A percentile compares a stretch with the other conserved stretches of the same genome.
These are phyloP conservation scores for Lagria hirta DNA, from an alignment of 2,888 invertebrate species.

Conservation along the genomic window DNA sequence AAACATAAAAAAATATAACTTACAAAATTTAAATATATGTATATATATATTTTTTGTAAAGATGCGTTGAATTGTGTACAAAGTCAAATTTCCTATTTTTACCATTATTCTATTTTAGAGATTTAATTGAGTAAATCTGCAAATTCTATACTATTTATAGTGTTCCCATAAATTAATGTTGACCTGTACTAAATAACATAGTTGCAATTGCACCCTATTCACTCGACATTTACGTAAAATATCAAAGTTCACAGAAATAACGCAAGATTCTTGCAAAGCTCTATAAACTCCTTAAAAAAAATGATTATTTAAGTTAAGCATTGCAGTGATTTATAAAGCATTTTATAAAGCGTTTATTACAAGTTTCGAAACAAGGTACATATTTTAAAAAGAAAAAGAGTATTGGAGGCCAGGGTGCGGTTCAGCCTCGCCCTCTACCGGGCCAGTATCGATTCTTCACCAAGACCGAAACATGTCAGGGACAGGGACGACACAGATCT, in stretches of 20 bases:
- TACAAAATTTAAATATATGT: too few relatives aligned
- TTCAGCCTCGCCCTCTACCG: constrained; percentile 45
- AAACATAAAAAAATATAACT: too few relatives aligned
- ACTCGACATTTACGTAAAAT: not conserved
- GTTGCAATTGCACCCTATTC: too few relatives aligned
- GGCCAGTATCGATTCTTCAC: constrained; percentile 40
- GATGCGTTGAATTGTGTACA: too few relatives aligned
- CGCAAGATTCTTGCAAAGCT: not conserved
- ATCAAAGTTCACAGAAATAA: not conserved
- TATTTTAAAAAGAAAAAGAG: constrained; percentile 16
- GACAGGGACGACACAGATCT: constrained; percentile 23
- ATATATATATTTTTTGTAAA: too few relatives aligned
- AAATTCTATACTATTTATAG: too few relatives aligned
- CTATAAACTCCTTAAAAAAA: constrained; percentile 1
- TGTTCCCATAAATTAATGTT: too few relatives aligned
- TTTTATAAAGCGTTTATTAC: not conserved
- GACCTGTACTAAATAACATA: too few relatives aligned
- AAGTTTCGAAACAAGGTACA: constrained; percentile 1
- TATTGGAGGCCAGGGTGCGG: constrained; percentile 27
- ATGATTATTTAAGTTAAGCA: constrained; percentile 3
- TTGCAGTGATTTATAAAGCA: constrained; percentile 2
- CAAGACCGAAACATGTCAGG: constrained; percentile 30
- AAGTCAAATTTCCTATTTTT: too few relatives aligned
- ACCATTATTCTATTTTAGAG: too few relatives aligned
- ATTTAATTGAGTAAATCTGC: too few relatives aligned